Evolutionary conservation across 2,797 vertebrate genomes (phyloP), one percentile per base, ranked within the genome.

Genomic region (Crypturellus tataupa): DNA sequence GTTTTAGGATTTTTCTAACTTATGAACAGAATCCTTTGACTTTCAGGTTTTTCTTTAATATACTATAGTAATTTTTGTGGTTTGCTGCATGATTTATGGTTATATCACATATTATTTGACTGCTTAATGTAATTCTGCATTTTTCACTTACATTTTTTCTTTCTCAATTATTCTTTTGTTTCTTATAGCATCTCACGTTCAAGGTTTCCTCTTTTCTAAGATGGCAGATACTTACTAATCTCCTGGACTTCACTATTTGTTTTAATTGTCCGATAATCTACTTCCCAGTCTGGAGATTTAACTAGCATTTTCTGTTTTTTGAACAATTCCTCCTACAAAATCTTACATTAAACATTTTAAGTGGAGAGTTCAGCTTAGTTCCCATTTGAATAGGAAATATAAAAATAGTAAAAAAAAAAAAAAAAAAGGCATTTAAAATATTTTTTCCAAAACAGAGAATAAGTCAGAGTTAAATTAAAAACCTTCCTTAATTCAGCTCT

Each of bases 391-490:
- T 70, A 44, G 5, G 23, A 76, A 77, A 77, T 76, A 42, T 1
- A 47, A 62, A 73, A 49, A 35, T 21, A 65, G 79, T 33, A 53
- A 80, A 44, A 44, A 44, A 44, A 44, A 73, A 27, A 53, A 80
- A 44, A 44, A 44, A 44, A 44, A 73, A 27, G 19, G 6, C 33
- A 27, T 72, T 90, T 71, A 60, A 76, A 79, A 42, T 64, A 33
- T 68, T 55, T 46, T 60, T 71, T 63, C 31, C 1, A 3, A 35
- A 84, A 29, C 20, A 59, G 31, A 29, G 11, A 37, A 33, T 78
- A 62, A 85, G 40, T 49, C 68, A 65, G 58, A 95, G 44, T 21
- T 64, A 46, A 44, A 71, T 70, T 85, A 69, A 87, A 94, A 87
- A 18, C 37, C 46, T 89, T 90, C 40, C 72, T 59, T 89, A 87